Base-by-base conservation (phyloP, 2,113 vertebrate species). In the Pipa parva region DNA sequence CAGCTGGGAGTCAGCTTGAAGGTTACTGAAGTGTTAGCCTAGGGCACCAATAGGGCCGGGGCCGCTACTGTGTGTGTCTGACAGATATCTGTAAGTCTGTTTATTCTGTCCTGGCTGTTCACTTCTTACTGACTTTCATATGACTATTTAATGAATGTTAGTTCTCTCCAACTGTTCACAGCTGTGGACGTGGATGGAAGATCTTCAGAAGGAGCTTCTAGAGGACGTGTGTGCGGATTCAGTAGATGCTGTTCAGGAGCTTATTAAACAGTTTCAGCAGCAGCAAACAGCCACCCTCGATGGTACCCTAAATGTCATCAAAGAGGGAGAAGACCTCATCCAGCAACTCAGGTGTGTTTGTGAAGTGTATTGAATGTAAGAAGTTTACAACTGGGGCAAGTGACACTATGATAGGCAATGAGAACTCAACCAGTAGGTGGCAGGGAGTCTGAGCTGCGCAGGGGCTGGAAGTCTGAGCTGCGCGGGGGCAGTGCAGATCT, bases 181-280 rank as follows among this genome's bases (percentile, higher is more conserved):
- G 97, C 76, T 99, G 81, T 99, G 97, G 97, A 95, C 93, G 39
- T 99, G 97, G 97, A 97, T 99, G 97, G 95, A 99, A 84, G 96
- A 98, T 76, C 88, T 99, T 29, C 97, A 99, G 85, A 98, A 98
- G 82, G 95, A 98, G 85, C 89, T 98, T 62, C 63, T 99, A 83
- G 97, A 98, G 73, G 97, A 98, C 52, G 95, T 98, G 63, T 90
- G 90, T 74, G 94, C 95, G 4, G 95, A 98, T 57, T 96, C 95
- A 0, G 95, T 98, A 78, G 97, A 98, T 63, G 94, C 93, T 0
- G 95, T 98, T 39, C 97, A 99, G 86, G 90, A 94, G 72, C 90
- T 99, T 63, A 98, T 99, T 79, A 95, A 97, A 75, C 95, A 98
- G 88, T 99, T 98, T 68, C 95, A 98, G 78, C 96, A 98, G 81